Conservation (phyloP, 2,113 vertebrate species). For the Acanthisitta chloris region DNA sequence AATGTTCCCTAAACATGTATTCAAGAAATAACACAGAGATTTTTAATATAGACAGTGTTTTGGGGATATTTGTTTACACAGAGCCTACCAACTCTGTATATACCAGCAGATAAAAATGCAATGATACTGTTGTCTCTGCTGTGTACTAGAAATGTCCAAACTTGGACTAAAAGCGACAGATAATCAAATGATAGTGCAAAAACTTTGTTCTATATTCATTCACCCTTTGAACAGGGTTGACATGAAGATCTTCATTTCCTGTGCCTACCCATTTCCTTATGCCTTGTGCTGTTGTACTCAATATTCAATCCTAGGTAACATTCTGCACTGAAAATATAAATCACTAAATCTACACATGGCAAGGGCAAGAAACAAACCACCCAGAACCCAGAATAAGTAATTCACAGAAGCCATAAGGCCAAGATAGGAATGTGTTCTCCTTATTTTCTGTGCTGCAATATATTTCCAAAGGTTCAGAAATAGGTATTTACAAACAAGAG, state of each 20-base stretch:
- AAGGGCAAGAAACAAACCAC: slow-evolving; percentile 7
- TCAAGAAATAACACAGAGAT: neutral
- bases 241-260: neutral
- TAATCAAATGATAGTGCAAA: neutral
- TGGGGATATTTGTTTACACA: neutral
- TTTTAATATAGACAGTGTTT: neutral
- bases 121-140: neutral
- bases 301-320: neutral
- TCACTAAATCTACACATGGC: neutral
- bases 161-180: neutral
- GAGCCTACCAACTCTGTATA: neutral
- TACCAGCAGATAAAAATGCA: neutral
- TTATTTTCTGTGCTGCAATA: neutral
- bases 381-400: slow-evolving; percentile 25
- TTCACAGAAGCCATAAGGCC: slow-evolving; percentile 25
- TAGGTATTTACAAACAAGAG: slow-evolving; percentile 54
- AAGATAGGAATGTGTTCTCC: neutral
- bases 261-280: neutral
- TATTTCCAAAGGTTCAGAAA: slow-evolving; percentile 26
- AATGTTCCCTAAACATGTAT: neutral
- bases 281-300: neutral
- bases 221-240: neutral
- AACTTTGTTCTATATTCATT: neutral
- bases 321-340: neutral
- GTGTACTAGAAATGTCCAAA: neutral